phyloP scores from a whole-genome alignment of 2,797 vertebrate genomes.

The Helarctos malayanus region DNA sequence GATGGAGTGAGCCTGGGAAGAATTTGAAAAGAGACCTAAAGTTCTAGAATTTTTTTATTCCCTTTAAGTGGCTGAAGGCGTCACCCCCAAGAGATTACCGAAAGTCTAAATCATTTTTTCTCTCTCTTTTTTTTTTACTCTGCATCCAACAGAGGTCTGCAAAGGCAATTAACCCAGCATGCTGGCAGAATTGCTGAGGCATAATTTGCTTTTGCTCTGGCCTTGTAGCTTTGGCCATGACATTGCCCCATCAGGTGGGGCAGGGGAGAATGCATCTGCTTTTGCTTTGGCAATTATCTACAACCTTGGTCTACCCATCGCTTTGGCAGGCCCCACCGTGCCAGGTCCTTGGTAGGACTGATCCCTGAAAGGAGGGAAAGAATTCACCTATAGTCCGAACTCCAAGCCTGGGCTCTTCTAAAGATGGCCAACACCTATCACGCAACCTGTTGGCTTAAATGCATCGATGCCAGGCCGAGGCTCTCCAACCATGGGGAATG shows the following conservation, averaged over 20 bases:
- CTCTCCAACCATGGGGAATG: neutral
- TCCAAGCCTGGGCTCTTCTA: neutral
- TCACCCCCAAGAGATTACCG: slow-evolving; percentile 78
- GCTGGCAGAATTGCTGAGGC: slow-evolving; percentile 67
- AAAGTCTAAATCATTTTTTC: slow-evolving; percentile 77
- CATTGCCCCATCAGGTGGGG: neutral
- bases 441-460: neutral
- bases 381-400: neutral
- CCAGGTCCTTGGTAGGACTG: neutral
- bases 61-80: slow-evolving; percentile 82
- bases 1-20: slow-evolving; percentile 84
- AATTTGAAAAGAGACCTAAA: slow-evolving; percentile 88
- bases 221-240: slow-evolving; percentile 58
- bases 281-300: neutral
- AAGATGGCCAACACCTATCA: neutral
- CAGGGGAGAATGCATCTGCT: slow-evolving; percentile 63
- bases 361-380: neutral
- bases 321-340: neutral
- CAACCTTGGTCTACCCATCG: neutral
- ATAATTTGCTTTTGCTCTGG: slow-evolving; percentile 41
- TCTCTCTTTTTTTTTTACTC: slow-evolving; percentile 29
- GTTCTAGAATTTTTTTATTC: slow-evolving; percentile 77
- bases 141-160: slow-evolving; percentile 65
- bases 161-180: slow-evolving; percentile 68
- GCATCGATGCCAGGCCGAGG: neutral